Evolutionary conservation across 1,140 invertebrate genomes (phyloP).

Genomic region (Manduca sexta): DNA sequence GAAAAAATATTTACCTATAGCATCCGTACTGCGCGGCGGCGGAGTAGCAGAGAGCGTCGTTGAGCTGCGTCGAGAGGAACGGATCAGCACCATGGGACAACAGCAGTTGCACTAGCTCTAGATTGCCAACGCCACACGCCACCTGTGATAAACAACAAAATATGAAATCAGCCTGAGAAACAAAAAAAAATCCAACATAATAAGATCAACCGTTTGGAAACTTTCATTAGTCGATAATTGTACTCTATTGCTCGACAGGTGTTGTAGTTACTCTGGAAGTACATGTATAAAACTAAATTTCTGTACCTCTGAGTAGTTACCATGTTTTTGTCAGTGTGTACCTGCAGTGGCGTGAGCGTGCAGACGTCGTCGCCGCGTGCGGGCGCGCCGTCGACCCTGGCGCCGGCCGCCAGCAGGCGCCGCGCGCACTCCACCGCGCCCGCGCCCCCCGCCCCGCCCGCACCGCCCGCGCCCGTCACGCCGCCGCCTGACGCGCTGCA

Average conservation of each 20-base stretch:
- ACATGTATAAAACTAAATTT: too few species aligned
- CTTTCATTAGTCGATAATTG: too few species aligned
- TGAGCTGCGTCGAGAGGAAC: constrained; percentile 87
- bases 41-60: constrained; percentile 88
- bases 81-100: constrained; percentile 89
- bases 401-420: constrained; percentile 83
- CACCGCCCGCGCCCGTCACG: constrained; percentile 43
- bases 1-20: constrained; percentile 79
- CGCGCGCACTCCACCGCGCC: constrained; percentile 74
- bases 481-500: constrained; percentile 65
- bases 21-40: constrained; percentile 88
- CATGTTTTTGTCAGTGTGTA: too few species aligned
- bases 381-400: constrained; percentile 89
- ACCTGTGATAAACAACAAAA: constrained; percentile 69
- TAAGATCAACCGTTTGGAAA: too few species aligned
- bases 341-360: constrained; percentile 90
- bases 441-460: constrained; percentile 56
- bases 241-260: too few species aligned
- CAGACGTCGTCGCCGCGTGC: constrained; percentile 86
- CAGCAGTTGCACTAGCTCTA: constrained; percentile 86
- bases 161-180: too few species aligned
- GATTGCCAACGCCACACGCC: constrained; percentile 85
- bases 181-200: too few species aligned
- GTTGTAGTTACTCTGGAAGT: too few species aligned
- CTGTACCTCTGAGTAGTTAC: too few species aligned